A percentile compares a stretch with the other conserved stretches of the same genome.
phyloP scores from a whole-genome alignment of 2,113 vertebrate species.

The Pandion haliaetus region DNA sequence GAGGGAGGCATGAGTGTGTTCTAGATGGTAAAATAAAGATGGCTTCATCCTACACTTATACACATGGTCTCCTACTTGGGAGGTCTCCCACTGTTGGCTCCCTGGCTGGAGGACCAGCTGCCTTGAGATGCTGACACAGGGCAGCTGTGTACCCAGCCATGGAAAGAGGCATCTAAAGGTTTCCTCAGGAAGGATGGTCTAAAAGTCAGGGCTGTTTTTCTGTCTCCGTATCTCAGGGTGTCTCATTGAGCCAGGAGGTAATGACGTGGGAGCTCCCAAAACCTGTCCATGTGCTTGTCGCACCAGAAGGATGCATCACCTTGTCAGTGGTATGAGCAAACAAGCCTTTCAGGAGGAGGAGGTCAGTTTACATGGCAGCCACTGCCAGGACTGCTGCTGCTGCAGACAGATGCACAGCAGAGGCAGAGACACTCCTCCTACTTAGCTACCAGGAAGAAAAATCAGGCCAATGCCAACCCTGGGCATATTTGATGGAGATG shows the following conservation, averaged over 20 bases:
- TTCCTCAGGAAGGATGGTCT: neutral
- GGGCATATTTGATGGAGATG: neutral
- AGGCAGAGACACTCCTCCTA: neutral
- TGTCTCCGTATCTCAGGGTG: fast-evolving
- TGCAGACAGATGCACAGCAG: neutral
- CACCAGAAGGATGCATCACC: neutral
- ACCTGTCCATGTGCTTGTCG: neutral
- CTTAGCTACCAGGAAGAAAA: neutral
- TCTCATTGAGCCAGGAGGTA: neutral
- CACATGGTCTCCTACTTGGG: fast-evolving
- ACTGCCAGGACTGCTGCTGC: neutral
- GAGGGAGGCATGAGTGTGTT: neutral
- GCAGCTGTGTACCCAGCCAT: neutral
- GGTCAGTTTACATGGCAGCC: neutral
- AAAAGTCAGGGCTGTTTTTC: neutral
- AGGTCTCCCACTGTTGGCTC: neutral
- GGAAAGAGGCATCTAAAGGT: neutral
- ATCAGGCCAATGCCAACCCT: neutral
- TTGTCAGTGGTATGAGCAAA: neutral
- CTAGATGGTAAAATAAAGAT: neutral
- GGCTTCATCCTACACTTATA: neutral
- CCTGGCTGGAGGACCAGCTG: neutral
- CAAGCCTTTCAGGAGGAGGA: neutral
- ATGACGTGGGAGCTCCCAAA: neutral
- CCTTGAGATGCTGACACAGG: neutral